Percentiles rank a stretch among this genome's conserved stretches.
These are phyloP conservation scores for Euthynnus affinis DNA, from an alignment of 2,797 vertebrate genomes.

Conservation along the genomic window DNA sequence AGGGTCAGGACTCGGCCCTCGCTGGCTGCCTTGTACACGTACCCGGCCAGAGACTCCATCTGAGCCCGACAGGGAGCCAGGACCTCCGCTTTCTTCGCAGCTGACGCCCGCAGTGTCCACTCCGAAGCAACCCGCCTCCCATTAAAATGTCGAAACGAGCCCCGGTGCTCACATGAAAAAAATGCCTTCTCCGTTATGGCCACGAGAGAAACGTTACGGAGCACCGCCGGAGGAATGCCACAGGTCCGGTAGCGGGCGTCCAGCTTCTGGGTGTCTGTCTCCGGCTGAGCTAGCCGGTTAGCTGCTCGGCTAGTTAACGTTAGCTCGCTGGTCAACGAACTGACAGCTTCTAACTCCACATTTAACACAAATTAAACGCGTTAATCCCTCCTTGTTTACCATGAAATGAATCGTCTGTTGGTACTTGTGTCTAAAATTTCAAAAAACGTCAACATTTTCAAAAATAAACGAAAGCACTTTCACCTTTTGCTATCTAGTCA, in stretches of 20 bases:
- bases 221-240: not conserved
- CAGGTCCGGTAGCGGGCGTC: not conserved
- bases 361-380: fast-evolving
- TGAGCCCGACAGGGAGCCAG: slow-evolving; percentile 77
- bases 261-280: not conserved
- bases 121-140: slow-evolving; percentile 83
- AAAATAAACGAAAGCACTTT: slow-evolving; percentile 23
- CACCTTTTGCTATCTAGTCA: slow-evolving; percentile 42
- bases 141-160: slow-evolving; percentile 78
- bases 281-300: slow-evolving; percentile 51
- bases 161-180: slow-evolving; percentile 66
- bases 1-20: slow-evolving; percentile 97
- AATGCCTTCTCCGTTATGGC: slow-evolving; percentile 8
- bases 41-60: slow-evolving; percentile 96
- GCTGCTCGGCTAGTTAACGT: slow-evolving; percentile 27
- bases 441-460: fast-evolving
- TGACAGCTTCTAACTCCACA: fast-evolving
- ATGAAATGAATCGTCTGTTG: fast-evolving
- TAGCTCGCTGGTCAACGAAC: not conserved
- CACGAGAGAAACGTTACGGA: not conserved
- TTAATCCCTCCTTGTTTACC: fast-evolving
- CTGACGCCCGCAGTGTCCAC: slow-evolving; percentile 80
- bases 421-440: fast-evolving
- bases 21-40: slow-evolving; percentile 96
- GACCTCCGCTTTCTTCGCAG: slow-evolving; percentile 79